These are phyloP conservation scores for Takifugu bimaculatus DNA, from an alignment of 2,113 vertebrate species.

Conservation along the genomic window DNA sequence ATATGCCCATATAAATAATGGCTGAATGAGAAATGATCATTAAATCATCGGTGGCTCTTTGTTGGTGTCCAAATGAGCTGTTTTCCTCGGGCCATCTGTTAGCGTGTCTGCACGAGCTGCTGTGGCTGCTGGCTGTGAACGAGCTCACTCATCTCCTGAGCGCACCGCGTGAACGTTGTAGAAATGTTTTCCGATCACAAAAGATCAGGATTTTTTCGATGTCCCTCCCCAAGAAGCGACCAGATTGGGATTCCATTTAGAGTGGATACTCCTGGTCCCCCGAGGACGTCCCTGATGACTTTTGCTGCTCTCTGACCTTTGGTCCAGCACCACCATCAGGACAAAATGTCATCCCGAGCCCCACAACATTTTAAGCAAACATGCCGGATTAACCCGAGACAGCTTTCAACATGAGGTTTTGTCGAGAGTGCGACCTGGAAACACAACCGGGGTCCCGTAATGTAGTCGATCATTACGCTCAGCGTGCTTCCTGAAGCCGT, in stretches of 20 bases:
- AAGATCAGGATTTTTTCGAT: neutral
- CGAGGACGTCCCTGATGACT: neutral
- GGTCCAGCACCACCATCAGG: neutral
- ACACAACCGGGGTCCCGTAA: too few species aligned
- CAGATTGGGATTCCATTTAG: neutral
- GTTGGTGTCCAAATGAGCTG: constrained; percentile 68
- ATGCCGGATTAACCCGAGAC: neutral
- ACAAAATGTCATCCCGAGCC: neutral
- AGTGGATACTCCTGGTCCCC: neutral
- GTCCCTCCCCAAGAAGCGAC: neutral
- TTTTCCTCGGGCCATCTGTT: constrained; percentile 66
- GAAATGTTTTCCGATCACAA: neutral
- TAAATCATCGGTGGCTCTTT: constrained; percentile 70
- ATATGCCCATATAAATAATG: constrained; percentile 72
- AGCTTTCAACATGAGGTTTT: too few species aligned
- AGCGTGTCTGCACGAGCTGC: constrained; percentile 6
- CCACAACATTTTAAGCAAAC: neutral
- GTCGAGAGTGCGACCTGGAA: too few species aligned
- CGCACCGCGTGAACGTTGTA: neutral
- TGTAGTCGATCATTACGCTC: too few species aligned
- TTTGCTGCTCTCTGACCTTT: neutral
- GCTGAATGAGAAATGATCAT: constrained; percentile 68
- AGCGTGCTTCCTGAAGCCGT: too few species aligned
- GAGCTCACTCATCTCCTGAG: constrained; percentile 12
- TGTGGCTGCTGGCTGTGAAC: constrained; percentile 15